Evolutionary conservation across 2,888 invertebrate genomes (phyloP), one percentile per base, ranked within the genome.

Genomic region (Leucophenga montana): DNA sequence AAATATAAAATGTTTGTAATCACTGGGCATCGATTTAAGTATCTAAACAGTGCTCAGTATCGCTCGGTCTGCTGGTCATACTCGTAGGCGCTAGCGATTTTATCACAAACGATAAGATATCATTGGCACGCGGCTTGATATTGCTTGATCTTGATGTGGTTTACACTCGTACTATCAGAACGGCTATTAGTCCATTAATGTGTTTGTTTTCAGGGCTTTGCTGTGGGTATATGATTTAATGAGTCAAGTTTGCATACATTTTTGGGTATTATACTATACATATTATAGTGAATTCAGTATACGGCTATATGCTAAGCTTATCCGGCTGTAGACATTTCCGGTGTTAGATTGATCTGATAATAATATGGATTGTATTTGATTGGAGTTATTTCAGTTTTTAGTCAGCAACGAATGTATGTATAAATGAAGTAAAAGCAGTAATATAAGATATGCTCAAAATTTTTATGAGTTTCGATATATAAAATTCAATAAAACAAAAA

Each of bases 31-130:
- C 27, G 27, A 27, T 27, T 27, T 27, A 27, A 27, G 27, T 27
- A 27, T 4, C 3, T 27, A 27, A 3, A 27, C 4, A 22, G 31
- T 31, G 1, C 33, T 31, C 11, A 11, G 11, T 14, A 57, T 31
- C 33, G 14, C n/a, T 14, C 33, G 20, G 8, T 57, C 33, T 57
- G 27, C 33, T 57, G 27, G 33, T 57, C 57, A 18, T 31, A 16
- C n/a, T n/a, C 20, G 33, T 33, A 33, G 33, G 33, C 33, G 33
- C 33, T 33, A 5, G 33, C 33, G 33, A 33, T 33, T 56, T 27
- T 20, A 27, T 56, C 33, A 33, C 8, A 33, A 33, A 5, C 14
- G 57, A 59, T 59, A 59, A 59, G 57, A 33, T 59, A 59, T 31
- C 57, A 33, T 33, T 59, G 57, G 27, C 27, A 31, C 13, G 27